Evolutionary conservation across 2,888 invertebrate species (phyloP).

Genomic region (Dione juno): DNA sequence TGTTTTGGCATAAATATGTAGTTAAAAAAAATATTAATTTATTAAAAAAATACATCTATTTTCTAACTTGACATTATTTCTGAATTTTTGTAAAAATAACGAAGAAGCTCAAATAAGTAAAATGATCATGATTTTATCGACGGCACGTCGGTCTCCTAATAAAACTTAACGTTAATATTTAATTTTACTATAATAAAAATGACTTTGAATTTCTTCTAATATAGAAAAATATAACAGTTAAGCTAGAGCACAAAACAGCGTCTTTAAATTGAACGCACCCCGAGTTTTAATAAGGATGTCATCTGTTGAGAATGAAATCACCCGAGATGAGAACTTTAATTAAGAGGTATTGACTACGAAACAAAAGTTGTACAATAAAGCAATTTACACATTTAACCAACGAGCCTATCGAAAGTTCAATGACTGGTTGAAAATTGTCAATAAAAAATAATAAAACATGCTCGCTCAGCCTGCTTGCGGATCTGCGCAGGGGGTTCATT

Average conservation of each 20-base stretch:
- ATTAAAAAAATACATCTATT: too few relatives aligned
- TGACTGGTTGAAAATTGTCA: constrained; percentile 70
- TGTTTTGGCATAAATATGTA: too few relatives aligned
- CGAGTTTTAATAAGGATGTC: constrained; percentile 42
- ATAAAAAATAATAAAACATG: constrained; percentile 70
- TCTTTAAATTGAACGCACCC: constrained; percentile 44
- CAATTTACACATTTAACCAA: constrained; percentile 36
- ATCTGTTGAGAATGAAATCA: constrained; percentile 39
- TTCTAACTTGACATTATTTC: too few relatives aligned
- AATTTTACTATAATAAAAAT: too few relatives aligned
- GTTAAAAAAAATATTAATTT: too few relatives aligned
- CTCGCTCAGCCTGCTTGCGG: constrained; percentile 54
- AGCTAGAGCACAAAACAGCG: background rate
- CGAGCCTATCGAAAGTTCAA: constrained; percentile 58
- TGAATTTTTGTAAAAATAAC: too few relatives aligned
- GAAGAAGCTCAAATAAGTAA: too few relatives aligned
- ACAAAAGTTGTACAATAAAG: constrained; percentile 36
- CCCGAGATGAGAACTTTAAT: constrained; percentile 37
- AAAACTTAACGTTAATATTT: too few relatives aligned
- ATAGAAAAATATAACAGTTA: background rate
- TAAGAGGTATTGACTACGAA: constrained; percentile 41
- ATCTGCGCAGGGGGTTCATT: constrained; percentile 72
- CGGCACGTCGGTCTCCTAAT: too few relatives aligned
- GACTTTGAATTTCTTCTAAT: background rate
- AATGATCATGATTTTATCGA: too few relatives aligned